phyloP scores from a whole-genome alignment of 1,140 invertebrate genomes.

The Archegozetes longisetosus region DNA sequence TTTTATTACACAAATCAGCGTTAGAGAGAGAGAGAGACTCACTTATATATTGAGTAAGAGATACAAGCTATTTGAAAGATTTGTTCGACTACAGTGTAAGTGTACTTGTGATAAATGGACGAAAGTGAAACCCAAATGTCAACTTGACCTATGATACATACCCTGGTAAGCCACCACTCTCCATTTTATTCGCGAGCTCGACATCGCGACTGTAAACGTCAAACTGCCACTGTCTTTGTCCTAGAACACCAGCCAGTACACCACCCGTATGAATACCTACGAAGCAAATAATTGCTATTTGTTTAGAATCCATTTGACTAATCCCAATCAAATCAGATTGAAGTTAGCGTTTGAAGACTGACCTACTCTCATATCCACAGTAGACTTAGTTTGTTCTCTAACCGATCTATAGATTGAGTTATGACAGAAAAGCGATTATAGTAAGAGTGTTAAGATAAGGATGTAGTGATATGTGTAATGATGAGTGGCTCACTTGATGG shows the following conservation, averaged over 20 bases:
- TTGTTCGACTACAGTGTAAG: no score
- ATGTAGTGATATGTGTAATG: background rate
- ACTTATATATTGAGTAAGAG: no score
- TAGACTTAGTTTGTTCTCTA: constrained; percentile 82
- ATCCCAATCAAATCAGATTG: background rate
- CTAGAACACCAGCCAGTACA: constrained; percentile 84
- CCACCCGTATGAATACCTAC: constrained; percentile 72
- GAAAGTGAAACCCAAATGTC: no score
- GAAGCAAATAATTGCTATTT: background rate
- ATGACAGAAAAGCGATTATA: no score
- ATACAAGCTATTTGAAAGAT: no score
- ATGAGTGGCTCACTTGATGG: constrained; percentile 59
- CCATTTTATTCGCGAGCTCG: constrained; percentile 96
- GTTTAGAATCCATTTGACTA: background rate
- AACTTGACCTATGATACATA: no score
- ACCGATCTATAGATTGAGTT: constrained; percentile 65
- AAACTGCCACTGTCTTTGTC: constrained; percentile 94
- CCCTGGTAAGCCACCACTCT: constrained; percentile 89
- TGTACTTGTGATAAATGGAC: no score
- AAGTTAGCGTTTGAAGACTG: constrained; percentile 26
- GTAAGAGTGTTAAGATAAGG: no score
- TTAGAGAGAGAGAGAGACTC: no score
- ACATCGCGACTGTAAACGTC: constrained; percentile 94
- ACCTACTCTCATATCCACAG: constrained; percentile 94
- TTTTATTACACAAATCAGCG: no score